Conservation (phyloP, 1,140 invertebrate species). For the Aculops lycopersici region DNA sequence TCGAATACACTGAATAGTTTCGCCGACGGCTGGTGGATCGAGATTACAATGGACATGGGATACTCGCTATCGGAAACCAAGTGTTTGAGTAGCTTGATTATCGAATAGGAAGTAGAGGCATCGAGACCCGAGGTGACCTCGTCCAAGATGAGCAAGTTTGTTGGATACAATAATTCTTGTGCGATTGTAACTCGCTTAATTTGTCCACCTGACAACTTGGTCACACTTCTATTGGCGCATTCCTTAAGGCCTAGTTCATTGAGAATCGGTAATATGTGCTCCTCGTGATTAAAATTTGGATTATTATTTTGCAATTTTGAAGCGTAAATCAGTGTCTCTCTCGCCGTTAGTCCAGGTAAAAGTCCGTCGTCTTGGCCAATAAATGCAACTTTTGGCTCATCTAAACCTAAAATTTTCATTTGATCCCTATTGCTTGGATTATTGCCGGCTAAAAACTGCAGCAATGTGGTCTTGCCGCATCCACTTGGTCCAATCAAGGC, state of each 20-base stretch:
- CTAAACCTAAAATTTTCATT: slow-evolving; percentile 2
- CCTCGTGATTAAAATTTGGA: slow-evolving; percentile 2
- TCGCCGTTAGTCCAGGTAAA: slow-evolving; percentile 48
- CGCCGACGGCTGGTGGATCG: slow-evolving; percentile 6
- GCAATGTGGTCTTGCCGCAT: slow-evolving; percentile 20
- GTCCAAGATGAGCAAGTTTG: slow-evolving; percentile 2
- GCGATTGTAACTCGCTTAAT: slow-evolving; percentile 2
- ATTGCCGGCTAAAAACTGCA: slow-evolving; percentile 13
- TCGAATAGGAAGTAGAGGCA: slow-evolving; percentile 47
- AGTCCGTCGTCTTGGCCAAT: slow-evolving; percentile 77
- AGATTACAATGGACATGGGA: slow-evolving; percentile 1
- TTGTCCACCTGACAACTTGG: not conserved
- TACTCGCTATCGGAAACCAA: not conserved
- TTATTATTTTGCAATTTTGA: slow-evolving; percentile 24
- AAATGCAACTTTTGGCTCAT: slow-evolving; percentile 5
- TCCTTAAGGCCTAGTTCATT: not conserved
- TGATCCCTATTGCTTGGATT: not conserved
- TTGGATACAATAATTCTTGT: not conserved
- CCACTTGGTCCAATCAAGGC: slow-evolving; percentile 28
- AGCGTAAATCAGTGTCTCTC: slow-evolving; percentile 63
- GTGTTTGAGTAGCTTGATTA: slow-evolving; percentile 20
- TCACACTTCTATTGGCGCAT: not conserved
- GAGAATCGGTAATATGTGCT: not conserved
- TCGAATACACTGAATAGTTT: slow-evolving; percentile 3
- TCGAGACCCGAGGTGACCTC: slow-evolving; percentile 75